These are phyloP conservation scores for Pherbina coryleti DNA, from an alignment of 2,888 invertebrate species.

Conservation along the genomic window DNA sequence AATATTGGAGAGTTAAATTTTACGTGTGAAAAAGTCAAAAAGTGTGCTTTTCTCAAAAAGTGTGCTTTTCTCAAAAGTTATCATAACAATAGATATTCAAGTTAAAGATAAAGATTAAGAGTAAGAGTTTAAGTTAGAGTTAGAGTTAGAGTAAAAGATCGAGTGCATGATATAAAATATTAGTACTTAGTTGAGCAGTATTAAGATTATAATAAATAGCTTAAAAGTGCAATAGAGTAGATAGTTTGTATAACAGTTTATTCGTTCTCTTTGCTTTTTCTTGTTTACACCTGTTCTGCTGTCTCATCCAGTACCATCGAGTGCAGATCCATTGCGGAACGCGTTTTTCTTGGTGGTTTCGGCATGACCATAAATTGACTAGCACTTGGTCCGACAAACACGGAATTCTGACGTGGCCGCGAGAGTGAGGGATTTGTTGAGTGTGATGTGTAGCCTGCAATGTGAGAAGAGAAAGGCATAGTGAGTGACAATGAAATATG, in stretches of 20 bases:
- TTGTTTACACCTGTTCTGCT: constrained; percentile 63
- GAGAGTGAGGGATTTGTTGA: constrained; percentile 43
- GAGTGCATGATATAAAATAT: not conserved
- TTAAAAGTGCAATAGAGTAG: not conserved
- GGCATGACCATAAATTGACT: constrained; percentile 74
- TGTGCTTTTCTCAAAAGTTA: not conserved
- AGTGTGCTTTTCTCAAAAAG: not conserved
- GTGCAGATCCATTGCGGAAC: constrained; percentile 87
- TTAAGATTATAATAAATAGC: not conserved
- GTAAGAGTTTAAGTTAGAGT: not conserved
- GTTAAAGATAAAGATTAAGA: not conserved
- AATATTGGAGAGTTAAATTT: not conserved
- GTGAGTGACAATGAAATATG: not conserved
- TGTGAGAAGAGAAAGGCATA: not conserved
- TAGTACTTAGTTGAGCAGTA: not conserved
- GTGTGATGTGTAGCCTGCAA: constrained; percentile 70
- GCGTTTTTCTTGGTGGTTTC: constrained; percentile 81
- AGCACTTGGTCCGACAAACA: constrained; percentile 81
- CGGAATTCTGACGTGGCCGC: constrained; percentile 83
- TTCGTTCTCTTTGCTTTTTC: not conserved
- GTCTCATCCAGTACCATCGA: constrained; percentile 75
- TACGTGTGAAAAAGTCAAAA: not conserved
- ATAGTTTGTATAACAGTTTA: not conserved
- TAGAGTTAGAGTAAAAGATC: not conserved
- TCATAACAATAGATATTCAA: not conserved